phyloP scores from a whole-genome alignment of 1,140 invertebrate genomes.

The Trinorchestia longiramus region DNA sequence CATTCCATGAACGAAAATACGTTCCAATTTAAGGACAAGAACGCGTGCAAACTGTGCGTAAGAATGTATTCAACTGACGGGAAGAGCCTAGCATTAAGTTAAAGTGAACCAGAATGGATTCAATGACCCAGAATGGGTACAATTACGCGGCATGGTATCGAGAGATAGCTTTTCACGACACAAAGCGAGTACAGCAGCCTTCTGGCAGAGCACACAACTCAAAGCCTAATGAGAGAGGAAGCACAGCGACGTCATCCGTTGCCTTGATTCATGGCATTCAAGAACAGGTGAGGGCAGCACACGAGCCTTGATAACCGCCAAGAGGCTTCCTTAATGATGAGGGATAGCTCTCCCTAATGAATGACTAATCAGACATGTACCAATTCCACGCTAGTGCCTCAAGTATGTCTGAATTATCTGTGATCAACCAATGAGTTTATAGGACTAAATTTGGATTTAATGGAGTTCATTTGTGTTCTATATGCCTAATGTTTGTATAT shows the following conservation, averaged over 20 bases:
- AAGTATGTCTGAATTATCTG: background rate
- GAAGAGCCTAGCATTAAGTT: background rate
- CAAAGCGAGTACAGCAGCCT: background rate
- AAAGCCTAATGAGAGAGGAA: background rate
- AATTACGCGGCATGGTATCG: background rate
- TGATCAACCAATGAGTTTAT: background rate
- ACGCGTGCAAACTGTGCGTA: background rate
- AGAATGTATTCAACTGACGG: background rate
- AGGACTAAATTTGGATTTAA: background rate
- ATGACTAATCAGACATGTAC: background rate
- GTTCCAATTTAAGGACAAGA: background rate
- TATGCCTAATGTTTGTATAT: too few relatives aligned
- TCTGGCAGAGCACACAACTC: background rate
- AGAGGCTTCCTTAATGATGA: slow-evolving; percentile 26
- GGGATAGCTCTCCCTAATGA: background rate
- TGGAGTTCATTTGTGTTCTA: background rate
- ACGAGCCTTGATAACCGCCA: background rate
- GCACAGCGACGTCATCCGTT: background rate
- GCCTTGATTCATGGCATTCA: background rate
- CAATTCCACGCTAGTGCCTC: background rate
- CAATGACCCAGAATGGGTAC: background rate
- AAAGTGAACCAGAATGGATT: background rate
- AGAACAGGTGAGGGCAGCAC: background rate
- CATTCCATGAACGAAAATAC: background rate
- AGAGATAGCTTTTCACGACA: background rate